Evolutionary conservation across 2,888 invertebrate species (phyloP), one percentile per base, ranked within the genome.

Genomic region (Pandemis heparana): DNA sequence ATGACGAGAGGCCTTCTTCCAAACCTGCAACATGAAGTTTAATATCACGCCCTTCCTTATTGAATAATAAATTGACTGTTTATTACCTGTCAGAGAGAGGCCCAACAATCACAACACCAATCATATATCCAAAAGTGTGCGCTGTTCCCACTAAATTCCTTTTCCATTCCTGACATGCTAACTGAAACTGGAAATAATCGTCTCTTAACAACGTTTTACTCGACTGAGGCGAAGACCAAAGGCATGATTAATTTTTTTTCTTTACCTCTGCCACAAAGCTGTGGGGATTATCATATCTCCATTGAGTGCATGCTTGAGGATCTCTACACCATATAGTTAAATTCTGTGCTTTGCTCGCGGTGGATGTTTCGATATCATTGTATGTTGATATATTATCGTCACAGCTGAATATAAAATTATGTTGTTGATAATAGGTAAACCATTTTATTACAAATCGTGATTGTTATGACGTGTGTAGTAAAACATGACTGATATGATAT

Each of bases 71-170:
- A 12, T 4, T 51, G 6, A 51, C 8, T 51, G 5, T 16, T 38
- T 3, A 51, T 32, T 78, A 96, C 96, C 94, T 95, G 87, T 96
- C 96, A 12, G 96, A 96, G 62, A 96, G 81, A 60, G 94, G 91
- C 64, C 96, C 96, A 12, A 95, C 92, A n/a, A 96, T 85, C 0
- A 96, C 95, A 68, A 96, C 89, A 0, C 96, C 96, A 67, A 96
- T 84, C 84, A 96, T 95, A 80, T 96, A 96, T 12, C 96, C 96
- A 70, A 96, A 80, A 79, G 95, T 96, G 81, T 96, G 96, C 6
- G 96, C 89, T 8, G 96, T 96, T 3, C 97, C 97, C 10, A 96
- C 95, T 76, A 96, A 81, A 0, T 96, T 94, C 66, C 96, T 85
- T 83, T 96, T 96, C 96, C 96, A 97, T 78, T 95, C 90, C 48